Evolutionary conservation across 1,140 invertebrate species (phyloP).

Genomic region (Aphidius ervi): DNA sequence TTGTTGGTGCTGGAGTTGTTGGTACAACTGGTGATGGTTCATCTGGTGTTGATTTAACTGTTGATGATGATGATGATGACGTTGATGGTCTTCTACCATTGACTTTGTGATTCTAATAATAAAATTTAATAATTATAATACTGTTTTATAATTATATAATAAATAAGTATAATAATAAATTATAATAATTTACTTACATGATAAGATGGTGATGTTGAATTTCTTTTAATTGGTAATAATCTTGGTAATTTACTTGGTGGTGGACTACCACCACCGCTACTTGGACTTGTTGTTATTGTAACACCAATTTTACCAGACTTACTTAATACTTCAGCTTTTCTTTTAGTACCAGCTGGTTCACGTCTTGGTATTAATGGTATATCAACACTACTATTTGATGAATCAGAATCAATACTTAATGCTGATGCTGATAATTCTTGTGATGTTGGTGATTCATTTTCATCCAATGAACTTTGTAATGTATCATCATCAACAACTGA

Average conservation of each 20-base stretch:
- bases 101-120: constrained; percentile 44
- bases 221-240: constrained; percentile 44
- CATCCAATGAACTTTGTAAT: constrained; percentile 49
- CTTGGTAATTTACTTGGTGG: constrained; percentile 56
- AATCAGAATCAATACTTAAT: constrained; percentile 59
- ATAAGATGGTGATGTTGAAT: constrained; percentile 40
- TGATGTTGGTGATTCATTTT: constrained; percentile 43
- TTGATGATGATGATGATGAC: constrained; percentile 42
- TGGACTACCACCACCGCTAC: constrained; percentile 54
- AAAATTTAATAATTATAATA: constrained; percentile 2
- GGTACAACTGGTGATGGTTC: constrained; percentile 54
- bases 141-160: constrained; percentile 4
- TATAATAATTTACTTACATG: constrained; percentile 34
- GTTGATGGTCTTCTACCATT: constrained; percentile 47
- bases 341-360: constrained; percentile 63
- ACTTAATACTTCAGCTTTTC: constrained; percentile 78
- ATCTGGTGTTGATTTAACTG: constrained; percentile 49
- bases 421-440: constrained; percentile 39
- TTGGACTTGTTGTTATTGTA: constrained; percentile 74
- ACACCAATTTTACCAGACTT: constrained; percentile 85
- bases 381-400: constrained; percentile 56
- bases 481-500: constrained; percentile 53
- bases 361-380: constrained; percentile 50
- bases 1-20: constrained; percentile 51
- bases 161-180: neutral